These are phyloP conservation scores for Pyrocoelia pectoralis DNA, from an alignment of 2,888 invertebrate species.

Conservation along the genomic window DNA sequence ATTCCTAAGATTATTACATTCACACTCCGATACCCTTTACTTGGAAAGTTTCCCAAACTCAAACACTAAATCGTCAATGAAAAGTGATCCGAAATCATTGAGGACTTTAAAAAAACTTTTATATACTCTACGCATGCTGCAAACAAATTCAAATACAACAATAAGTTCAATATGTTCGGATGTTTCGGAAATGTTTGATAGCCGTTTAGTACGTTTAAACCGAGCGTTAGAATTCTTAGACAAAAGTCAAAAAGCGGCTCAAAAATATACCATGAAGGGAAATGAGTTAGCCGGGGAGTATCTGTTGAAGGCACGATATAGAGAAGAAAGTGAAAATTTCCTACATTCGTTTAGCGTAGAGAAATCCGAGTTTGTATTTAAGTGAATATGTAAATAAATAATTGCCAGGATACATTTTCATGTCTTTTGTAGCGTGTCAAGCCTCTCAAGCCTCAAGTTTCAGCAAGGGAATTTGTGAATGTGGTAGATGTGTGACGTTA, in stretches of 20 bases:
- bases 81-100: not conserved
- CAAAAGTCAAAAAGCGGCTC: constrained; percentile 58
- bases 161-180: not conserved
- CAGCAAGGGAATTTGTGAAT: no score
- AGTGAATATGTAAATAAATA: not conserved
- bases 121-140: constrained; percentile 39
- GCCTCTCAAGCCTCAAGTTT: no score
- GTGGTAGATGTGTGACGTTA: no score
- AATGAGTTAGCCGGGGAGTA: constrained; percentile 61
- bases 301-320: constrained; percentile 63
- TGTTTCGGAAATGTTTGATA: constrained; percentile 43
- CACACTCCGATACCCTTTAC: not conserved
- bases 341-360: constrained; percentile 58
- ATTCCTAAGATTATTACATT: constrained; percentile 57
- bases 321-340: constrained; percentile 63
- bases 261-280: constrained; percentile 56
- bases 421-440: no score
- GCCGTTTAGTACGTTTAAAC: constrained; percentile 50
- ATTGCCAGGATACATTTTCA: no score
- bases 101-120: constrained; percentile 15
- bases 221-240: constrained; percentile 55
- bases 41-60: not conserved
- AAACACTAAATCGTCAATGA: no score
- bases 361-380: constrained; percentile 35
- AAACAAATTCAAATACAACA: not conserved